Evolutionary conservation across 2,113 vertebrate genomes (phyloP).

Genomic region (Etia nguti): DNA sequence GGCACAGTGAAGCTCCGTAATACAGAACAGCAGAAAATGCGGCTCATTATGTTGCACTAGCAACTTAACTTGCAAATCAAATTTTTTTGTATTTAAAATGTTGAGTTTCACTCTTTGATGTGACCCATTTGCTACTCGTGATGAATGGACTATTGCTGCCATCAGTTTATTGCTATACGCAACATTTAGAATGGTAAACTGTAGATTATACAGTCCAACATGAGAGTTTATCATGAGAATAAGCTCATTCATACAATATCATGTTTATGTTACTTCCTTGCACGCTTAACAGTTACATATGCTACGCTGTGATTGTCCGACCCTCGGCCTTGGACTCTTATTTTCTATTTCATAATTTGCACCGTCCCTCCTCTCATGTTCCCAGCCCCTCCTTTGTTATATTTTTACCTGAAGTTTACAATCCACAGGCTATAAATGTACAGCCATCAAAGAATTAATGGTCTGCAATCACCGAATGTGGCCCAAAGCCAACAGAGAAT

Average conservation of each 20-base stretch:
- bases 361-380: neutral
- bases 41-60: neutral
- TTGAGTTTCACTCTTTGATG: neutral
- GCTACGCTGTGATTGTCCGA: neutral
- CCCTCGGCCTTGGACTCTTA: neutral
- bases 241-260: neutral
- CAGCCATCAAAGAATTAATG: conserved; percentile 6
- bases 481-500: conserved; percentile 1
- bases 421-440: conserved; percentile 7
- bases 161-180: neutral
- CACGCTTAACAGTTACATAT: neutral
- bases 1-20: neutral
- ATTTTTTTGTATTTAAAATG: neutral
- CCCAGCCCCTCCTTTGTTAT: neutral
- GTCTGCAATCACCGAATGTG: conserved; percentile 10
- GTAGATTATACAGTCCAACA: neutral
- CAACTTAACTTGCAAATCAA: neutral
- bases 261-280: neutral
- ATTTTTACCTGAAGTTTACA: conserved; percentile 15
- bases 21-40: neutral
- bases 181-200: neutral
- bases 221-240: neutral
- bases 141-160: neutral
- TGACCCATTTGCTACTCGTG: neutral
- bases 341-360: neutral